Evolutionary conservation across 2,797 vertebrate genomes (phyloP), one percentile per base, ranked within the genome.

Genomic region (Sciurus carolinensis): DNA sequence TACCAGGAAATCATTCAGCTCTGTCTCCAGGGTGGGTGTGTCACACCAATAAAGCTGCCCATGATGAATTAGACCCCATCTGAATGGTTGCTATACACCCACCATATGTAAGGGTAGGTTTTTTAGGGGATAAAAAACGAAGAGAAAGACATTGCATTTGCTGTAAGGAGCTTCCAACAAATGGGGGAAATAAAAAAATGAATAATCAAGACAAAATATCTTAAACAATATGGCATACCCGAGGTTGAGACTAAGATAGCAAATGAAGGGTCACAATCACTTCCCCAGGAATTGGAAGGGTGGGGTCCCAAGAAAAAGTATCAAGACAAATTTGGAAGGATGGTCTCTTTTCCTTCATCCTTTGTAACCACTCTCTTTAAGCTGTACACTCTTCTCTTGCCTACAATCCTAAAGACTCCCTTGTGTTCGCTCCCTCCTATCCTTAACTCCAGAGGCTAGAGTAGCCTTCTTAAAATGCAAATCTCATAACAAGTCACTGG

Each of bases 391-490:
- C n/a, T 20, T 64, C 62, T 90, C 77, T 94, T 71, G 42, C 39
- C n/a, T 94, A 42, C 44, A 82, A 86, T 62, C 59, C 76, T 73
- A 52, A 89, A 73, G 42, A 72, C 10, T 20, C 1, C 28, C 64
- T 15, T 89, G 8, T 87, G 62, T 92, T 77, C 76, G 47, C 12
- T 59, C 42, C 69, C 39, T 92, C 54, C 75, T 71, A 69, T 44
- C 44, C 36, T 12, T 76, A 90, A 33, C 44, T 85, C 39, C 36
- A 22, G 82, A 9, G 17, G 28, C 42, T 28, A 77, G 39, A 73
- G 59, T 66, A 57, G 71, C 20, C 39, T 75, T 85, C 87, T 33
- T 3, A 84, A 90, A 80, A 75, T 54, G 22, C 50, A 69, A 93
- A 39, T 71, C 44, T 79, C 47, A 79, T 44, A 17, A 24, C 77